Percentiles rank a stretch among this genome's conserved stretches.
phyloP scores from a whole-genome alignment of 2,888 invertebrate species.

The Neoascia interrupta region DNA sequence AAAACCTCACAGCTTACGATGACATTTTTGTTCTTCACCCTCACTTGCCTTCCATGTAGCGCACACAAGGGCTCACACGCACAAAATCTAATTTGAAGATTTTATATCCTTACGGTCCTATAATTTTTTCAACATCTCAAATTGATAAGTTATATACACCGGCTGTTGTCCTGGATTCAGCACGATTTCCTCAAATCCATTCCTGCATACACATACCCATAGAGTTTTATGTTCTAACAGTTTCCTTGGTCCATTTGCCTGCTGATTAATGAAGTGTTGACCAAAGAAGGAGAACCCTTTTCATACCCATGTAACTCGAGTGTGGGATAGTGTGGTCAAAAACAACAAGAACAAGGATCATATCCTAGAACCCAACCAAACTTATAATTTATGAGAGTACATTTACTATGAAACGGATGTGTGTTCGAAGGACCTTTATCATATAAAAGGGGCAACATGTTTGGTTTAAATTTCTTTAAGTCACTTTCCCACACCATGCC shows the following conservation, averaged over 20 bases:
- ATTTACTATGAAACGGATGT: conserved; percentile 47
- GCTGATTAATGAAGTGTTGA: conserved; percentile 66
- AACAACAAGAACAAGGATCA: conserved; percentile 41
- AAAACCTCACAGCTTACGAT: too few species aligned
- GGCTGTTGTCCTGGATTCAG: conserved; percentile 25
- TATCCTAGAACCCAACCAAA: conserved; percentile 16
- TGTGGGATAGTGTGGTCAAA: conserved; percentile 33
- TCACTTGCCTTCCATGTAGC: too few species aligned
- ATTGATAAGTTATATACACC: conserved; percentile 20
- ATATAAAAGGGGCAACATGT: conserved; percentile 18
- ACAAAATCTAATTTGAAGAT: too few species aligned
- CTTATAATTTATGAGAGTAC: conserved; percentile 59
- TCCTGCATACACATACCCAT: background rate
- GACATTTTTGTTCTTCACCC: too few species aligned
- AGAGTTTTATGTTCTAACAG: conserved; percentile 6
- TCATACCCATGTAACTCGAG: conserved; percentile 43
- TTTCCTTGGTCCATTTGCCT: conserved; percentile 39
- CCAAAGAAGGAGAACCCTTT: conserved; percentile 31
- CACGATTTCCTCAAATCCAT: conserved; percentile 17
- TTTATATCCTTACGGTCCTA: too few species aligned
- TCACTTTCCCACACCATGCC: too few species aligned
- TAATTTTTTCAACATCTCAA: conserved; percentile 28
- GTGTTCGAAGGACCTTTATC: conserved; percentile 34
- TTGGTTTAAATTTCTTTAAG: conserved; percentile 48
- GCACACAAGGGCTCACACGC: too few species aligned